phyloP scores from a whole-genome alignment of 2,113 vertebrate species.

The Noctilio leporinus region DNA sequence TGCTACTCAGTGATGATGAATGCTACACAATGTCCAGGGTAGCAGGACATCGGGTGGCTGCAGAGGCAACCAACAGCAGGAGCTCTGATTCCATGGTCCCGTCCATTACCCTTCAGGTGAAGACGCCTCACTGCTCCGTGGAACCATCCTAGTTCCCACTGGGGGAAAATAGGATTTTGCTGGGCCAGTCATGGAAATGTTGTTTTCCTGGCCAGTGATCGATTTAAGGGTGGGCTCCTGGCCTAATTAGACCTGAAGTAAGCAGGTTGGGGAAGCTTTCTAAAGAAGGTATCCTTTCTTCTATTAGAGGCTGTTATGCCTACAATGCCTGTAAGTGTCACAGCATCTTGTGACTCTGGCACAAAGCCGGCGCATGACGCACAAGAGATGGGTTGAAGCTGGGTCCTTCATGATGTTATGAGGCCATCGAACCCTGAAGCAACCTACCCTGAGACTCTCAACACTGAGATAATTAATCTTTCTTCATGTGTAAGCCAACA shows the following conservation, averaged over 20 bases:
- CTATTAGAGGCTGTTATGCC: background rate
- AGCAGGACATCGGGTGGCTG: background rate
- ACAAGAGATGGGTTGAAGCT: background rate
- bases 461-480: background rate
- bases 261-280: background rate
- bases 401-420: background rate
- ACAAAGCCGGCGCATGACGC: background rate
- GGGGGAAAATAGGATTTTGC: background rate
- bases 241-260: background rate
- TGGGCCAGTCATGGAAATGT: background rate
- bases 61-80: too few species aligned
- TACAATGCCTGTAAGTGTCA: background rate
- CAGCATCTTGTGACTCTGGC: background rate
- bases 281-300: background rate
- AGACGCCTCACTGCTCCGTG: background rate
- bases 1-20: background rate
- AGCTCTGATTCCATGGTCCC: background rate
- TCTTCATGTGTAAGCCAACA: background rate
- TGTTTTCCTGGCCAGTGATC: background rate
- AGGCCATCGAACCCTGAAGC: background rate
- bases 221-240: background rate
- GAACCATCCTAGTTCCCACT: background rate
- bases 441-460: background rate
- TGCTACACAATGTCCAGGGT: background rate
- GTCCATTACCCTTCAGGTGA: background rate